Percentiles rank a stretch among this genome's conserved stretches.
Conservation (phyloP, 2,888 invertebrate genomes). For the Leptura quadrifasciata region DNA sequence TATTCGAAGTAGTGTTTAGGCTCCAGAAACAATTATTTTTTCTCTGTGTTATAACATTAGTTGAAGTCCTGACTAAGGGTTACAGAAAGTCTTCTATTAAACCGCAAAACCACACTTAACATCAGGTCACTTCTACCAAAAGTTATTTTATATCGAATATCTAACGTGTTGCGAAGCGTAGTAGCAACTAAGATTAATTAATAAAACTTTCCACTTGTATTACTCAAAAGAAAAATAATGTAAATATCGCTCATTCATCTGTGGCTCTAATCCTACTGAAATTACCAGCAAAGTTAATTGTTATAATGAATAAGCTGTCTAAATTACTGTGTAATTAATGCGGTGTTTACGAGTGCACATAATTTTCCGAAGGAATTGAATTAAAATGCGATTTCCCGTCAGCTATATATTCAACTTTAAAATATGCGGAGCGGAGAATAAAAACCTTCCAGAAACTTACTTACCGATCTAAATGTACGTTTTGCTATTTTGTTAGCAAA, state of each 20-base stretch:
- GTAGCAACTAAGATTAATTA: too few species aligned
- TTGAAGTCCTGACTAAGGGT: too few species aligned
- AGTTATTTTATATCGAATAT: too few species aligned
- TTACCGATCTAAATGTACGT: constrained; percentile 21
- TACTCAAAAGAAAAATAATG: too few species aligned
- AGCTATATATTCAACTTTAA: neutral
- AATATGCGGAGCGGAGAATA: neutral
- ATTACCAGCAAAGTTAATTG: constrained; percentile 5
- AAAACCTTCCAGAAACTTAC: constrained; percentile 17
- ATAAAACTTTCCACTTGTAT: too few species aligned
- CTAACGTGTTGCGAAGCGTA: too few species aligned
- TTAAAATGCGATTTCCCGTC: constrained; percentile 11
- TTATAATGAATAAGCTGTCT: constrained; percentile 11
- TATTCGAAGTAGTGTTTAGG: too few species aligned
- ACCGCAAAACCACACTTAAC: too few species aligned
- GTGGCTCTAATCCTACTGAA: constrained; percentile 2
- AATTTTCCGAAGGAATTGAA: constrained; percentile 15
- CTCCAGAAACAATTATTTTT: too few species aligned
- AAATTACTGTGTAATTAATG: constrained; percentile 6
- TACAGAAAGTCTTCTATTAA: too few species aligned
- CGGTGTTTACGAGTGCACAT: constrained; percentile 7
- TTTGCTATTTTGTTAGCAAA: constrained; percentile 24
- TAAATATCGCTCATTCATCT: neutral
- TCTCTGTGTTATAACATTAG: too few species aligned
- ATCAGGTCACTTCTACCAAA: too few species aligned